Base-by-base conservation (phyloP, 2,113 vertebrate genomes). In the Crotalus tigris region DNA sequence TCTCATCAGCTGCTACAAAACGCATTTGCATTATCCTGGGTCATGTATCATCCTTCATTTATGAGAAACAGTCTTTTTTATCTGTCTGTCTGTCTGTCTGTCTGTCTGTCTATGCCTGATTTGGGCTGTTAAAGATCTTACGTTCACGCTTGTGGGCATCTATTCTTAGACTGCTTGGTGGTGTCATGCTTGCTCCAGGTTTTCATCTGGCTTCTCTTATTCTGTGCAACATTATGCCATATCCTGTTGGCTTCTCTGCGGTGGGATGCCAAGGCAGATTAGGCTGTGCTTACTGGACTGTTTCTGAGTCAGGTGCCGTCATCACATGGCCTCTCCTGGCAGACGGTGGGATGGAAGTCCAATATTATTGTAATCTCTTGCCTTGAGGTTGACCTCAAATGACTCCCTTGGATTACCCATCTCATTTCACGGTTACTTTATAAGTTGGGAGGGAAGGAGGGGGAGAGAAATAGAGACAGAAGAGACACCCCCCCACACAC, bases 191-290 rank as follows among this genome's bases (percentile, higher is more conserved):
- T 58, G 53, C 4, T 92, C 53, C 11, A 58, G 64, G 54, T 89
- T 85, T 89, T 57, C 64, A 85, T 49, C 64, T 29, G 85, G 15
- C 4, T 33, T 92, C 54, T 59, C 88, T 92, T 92, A 89, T 92
- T 89, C 21, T 46, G 49, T 85, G 53, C 92, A 92, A 92, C 64
- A 85, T 89, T 57, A 92, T 92, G 92, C 89, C 92, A 89, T 51
- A 57, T 58, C n/a, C 64, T 3, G 58, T 92, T 89, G 92, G 89
- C 24, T 89, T 88, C 64, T 29, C 92, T 89, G 39, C 33, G 39
- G 44, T 85, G 24, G 13, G 57, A 81, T 89, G 64, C 89, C 92
- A 89, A 12, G 64, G 17, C 81, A 92, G 24, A 92, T 92, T 85
- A 89, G 5, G 13, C 53, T 69, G 57, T 23, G 15, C 4, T 21